phyloP scores from a whole-genome alignment of 2,797 vertebrate genomes.

The Cottoperca gobio region DNA sequence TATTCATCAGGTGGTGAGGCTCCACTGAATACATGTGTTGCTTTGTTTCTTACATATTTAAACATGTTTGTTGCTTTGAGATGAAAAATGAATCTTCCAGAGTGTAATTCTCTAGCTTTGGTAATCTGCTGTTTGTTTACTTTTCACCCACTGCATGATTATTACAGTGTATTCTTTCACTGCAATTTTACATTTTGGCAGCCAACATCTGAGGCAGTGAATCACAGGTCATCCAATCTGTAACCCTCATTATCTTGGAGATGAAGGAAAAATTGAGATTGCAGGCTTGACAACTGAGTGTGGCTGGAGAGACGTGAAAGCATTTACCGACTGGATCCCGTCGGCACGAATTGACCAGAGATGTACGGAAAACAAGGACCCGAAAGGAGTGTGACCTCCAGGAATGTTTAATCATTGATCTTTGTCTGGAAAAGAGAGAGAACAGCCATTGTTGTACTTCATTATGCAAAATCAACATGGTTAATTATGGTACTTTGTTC shows the following conservation, averaged over 20 bases:
- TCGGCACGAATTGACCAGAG: slow-evolving; percentile 16
- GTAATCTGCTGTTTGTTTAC: slow-evolving; percentile 4
- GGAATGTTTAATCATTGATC: background rate
- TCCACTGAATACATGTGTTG: background rate
- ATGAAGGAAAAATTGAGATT: slow-evolving; percentile 32
- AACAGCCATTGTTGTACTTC: slow-evolving; percentile 3
- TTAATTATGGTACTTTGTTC: slow-evolving; percentile 15
- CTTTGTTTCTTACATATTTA: background rate
- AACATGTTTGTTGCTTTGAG: background rate
- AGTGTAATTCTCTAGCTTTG: background rate
- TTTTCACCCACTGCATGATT: background rate
- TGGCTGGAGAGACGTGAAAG: background rate
- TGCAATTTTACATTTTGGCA: slow-evolving; percentile 28
- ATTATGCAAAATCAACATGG: slow-evolving; percentile 30
- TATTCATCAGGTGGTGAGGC: background rate
- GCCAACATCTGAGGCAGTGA: slow-evolving; percentile 33
- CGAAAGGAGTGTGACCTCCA: background rate
- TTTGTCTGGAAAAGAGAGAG: slow-evolving; percentile 1
- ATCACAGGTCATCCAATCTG: slow-evolving; percentile 40
- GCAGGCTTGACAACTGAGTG: slow-evolving; percentile 25
- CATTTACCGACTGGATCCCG: background rate
- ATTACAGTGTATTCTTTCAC: slow-evolving; percentile 1
- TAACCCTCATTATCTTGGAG: slow-evolving; percentile 51
- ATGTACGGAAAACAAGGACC: background rate
- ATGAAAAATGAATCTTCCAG: slow-evolving; percentile 11